Percentiles rank a stretch among this genome's conserved stretches.
Evolutionary conservation across 2,113 vertebrate species (phyloP).

Genomic region (Rhea pennata): DNA sequence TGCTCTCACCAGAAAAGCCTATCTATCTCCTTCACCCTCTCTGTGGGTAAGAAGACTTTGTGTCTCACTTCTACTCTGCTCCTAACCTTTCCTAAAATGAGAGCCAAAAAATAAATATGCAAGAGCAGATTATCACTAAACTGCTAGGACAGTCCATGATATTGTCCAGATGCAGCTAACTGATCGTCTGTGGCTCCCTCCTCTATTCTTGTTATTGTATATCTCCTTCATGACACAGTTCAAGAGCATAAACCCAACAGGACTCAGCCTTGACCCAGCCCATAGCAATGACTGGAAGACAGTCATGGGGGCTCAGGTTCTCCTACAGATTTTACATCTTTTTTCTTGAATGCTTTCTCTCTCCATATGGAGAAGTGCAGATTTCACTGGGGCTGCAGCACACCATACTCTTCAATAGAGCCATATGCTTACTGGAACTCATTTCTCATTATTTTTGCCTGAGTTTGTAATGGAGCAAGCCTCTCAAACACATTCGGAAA

Average conservation of each 20-base stretch:
- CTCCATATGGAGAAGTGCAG: not conserved
- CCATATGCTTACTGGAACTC: not conserved
- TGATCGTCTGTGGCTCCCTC: not conserved
- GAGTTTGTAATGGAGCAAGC: not conserved
- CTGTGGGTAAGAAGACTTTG: not conserved
- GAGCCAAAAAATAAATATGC: not conserved
- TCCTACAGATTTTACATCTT: not conserved
- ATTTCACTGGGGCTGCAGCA: not conserved
- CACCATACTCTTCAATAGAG: too few relatives aligned
- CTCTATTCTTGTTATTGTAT: not conserved
- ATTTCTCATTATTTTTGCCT: not conserved
- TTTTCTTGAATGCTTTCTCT: not conserved
- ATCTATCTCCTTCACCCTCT: not conserved
- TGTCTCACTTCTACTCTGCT: not conserved
- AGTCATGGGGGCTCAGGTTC: fast-evolving
- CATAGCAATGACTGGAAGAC: not conserved
- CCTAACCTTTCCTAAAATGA: not conserved
- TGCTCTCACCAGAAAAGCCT: not conserved
- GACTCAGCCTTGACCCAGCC: not conserved
- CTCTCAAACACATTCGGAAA: not conserved
- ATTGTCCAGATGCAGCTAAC: not conserved
- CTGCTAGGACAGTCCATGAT: not conserved
- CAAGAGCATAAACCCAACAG: not conserved
- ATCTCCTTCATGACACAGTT: not conserved
- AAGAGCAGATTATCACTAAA: not conserved